Evolutionary conservation across 1,140 invertebrate genomes (phyloP), one percentile per base, ranked within the genome.

Genomic region (Drosophila bifasciata): DNA sequence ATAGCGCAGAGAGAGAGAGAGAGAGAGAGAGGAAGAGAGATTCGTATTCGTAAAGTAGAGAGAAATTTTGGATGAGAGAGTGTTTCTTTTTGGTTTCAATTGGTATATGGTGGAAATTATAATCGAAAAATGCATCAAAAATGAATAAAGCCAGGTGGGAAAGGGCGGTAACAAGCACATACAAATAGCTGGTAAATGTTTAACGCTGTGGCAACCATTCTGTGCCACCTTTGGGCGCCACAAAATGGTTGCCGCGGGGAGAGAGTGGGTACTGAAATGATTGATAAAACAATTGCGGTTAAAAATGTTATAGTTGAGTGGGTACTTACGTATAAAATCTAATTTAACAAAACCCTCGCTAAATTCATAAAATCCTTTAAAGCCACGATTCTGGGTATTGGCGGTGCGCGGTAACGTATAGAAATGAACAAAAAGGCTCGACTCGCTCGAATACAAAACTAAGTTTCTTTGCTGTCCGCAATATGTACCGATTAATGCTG

Each of bases 401-500:
- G 97, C 96, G 83, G 96, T 96, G 90, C 97, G 94, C 89, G 96
- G 94, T 69, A 98, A 94, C 63, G 97, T 98, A 90, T 94, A 95
- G 93, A 99, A 99, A 73, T 96, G 95, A 78, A 99, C 96, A 83
- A 97, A 95, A 70, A 99, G 94, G 70, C 95, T 95, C 89, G 97
- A 96, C 86, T 96, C 95, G 75, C 97, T 98, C 73, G 98, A 99
- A 93, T 98, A 99, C 49, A 99, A 93, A 76, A 98, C 96, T 90
- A 99, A 94, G 93, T 98, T 98, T 86, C 97, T 94, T 93, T 99
- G 97, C 93, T 99, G 98, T 69, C 98, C 98, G 93, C 99, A 99
- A 92, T 99, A 99, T 58, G 97, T 99, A 79, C 97, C 97, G 90
- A 99, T 99, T 79, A 98, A 95, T 36, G 97, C 96, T 75, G 95